Conservation (phyloP, 2,113 vertebrate species). For the Zosterops borbonicus region DNA sequence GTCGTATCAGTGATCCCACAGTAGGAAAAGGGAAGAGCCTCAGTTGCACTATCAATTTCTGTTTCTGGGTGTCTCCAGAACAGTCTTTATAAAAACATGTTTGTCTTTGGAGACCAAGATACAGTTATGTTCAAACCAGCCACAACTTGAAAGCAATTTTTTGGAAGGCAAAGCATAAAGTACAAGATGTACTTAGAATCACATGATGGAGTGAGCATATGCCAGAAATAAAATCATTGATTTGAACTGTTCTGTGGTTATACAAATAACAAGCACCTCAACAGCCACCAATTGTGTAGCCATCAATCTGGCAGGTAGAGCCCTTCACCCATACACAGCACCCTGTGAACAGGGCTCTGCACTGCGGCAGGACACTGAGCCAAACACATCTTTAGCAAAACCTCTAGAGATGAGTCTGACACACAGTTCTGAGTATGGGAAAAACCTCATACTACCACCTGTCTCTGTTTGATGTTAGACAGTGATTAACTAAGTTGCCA, state of each 20-base stretch:
- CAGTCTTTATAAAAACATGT: neutral
- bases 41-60: conserved; percentile 22
- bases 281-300: neutral
- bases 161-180: neutral
- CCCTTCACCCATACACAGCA: neutral
- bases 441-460: neutral
- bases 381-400: neutral
- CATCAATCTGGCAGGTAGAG: neutral
- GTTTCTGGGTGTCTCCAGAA: neutral
- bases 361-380: neutral
- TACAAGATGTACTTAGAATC: neutral
- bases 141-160: neutral
- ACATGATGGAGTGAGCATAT: neutral
- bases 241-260: neutral
- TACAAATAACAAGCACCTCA: neutral
- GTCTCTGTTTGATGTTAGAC: neutral
- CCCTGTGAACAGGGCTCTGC: neutral
- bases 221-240: neutral
- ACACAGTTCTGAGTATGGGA: neutral
- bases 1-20: neutral
- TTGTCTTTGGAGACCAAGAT: neutral
- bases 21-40: neutral
- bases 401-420: neutral
- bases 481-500: neutral
- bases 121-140: neutral